phyloP scores from a whole-genome alignment of 1,140 invertebrate species.

The Muscidifurax raptorellus region DNA sequence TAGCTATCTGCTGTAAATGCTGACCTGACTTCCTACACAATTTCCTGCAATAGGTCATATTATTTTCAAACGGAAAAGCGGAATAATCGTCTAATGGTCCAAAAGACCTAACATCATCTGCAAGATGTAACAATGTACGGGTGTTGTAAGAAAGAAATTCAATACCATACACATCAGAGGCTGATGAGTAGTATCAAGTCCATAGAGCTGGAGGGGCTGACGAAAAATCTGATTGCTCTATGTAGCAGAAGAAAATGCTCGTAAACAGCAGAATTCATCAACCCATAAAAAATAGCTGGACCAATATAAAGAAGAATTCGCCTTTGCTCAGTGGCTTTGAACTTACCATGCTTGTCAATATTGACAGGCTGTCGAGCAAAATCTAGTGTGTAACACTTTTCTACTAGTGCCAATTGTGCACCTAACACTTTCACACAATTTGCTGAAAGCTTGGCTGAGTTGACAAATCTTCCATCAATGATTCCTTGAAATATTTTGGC shows the following conservation, averaged over 20 bases:
- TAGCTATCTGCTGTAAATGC: conserved; percentile 53
- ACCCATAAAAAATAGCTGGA: too few relatives aligned
- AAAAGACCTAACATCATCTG: conserved; percentile 54
- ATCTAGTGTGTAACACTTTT: conserved; percentile 36
- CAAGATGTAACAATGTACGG: conserved; percentile 54
- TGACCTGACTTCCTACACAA: conserved; percentile 32
- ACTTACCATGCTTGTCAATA: too few relatives aligned
- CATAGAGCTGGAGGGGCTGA: too few relatives aligned
- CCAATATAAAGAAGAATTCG: too few relatives aligned
- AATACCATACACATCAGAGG: conserved; percentile 46
- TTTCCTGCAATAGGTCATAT: conserved; percentile 55
- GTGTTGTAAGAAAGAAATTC: conserved; percentile 54
- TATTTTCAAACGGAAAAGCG: conserved; percentile 57
- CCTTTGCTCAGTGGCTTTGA: too few relatives aligned
- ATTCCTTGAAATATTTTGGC: conserved; percentile 26
- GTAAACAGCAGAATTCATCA: too few relatives aligned
- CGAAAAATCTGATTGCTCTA: conserved; percentile 42
- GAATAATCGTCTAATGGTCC: conserved; percentile 48
- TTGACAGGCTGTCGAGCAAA: too few relatives aligned
- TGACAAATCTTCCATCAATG: conserved; percentile 37
- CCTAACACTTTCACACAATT: conserved; percentile 32
- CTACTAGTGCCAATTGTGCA: conserved; percentile 15
- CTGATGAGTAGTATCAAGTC: conserved; percentile 21
- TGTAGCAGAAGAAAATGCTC: too few relatives aligned
- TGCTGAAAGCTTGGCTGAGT: conserved; percentile 20